These are phyloP conservation scores for Cydia splendana DNA, from an alignment of 1,140 invertebrate genomes.

Conservation along the genomic window DNA sequence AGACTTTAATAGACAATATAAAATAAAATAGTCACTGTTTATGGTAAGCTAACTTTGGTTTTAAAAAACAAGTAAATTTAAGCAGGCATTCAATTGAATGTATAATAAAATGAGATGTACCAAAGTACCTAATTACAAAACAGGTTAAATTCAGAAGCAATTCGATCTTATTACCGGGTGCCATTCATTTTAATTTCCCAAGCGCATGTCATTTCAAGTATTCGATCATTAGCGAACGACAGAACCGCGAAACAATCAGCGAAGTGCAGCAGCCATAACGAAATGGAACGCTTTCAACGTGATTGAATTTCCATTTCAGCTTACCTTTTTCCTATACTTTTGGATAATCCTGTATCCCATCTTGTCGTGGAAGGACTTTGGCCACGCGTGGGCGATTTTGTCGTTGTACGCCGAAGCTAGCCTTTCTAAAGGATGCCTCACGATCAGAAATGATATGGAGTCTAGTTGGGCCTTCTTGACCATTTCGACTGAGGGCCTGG, in stretches of 20 bases:
- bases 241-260: constrained; percentile 23
- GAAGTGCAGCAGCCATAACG: neutral
- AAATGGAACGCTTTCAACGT: constrained; percentile 9
- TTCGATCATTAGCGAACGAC: constrained; percentile 14
- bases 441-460: constrained; percentile 90
- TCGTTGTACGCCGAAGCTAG: constrained; percentile 94
- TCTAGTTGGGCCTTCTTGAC: constrained; percentile 81
- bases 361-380: constrained; percentile 90
- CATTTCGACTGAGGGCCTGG: constrained; percentile 85
- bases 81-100: too few species aligned
- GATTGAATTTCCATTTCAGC: constrained; percentile 30
- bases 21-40: too few species aligned
- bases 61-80: too few species aligned
- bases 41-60: too few species aligned
- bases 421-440: constrained; percentile 93
- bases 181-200: neutral
- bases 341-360: constrained; percentile 87
- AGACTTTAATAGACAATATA: too few species aligned
- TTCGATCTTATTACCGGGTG: neutral
- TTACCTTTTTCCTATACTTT: constrained; percentile 82
- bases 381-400: constrained; percentile 90
- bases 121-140: too few species aligned
- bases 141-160: neutral
- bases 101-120: too few species aligned
- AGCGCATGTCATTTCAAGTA: neutral